These are phyloP conservation scores for Hydrolagus colliei DNA, from an alignment of 2,797 vertebrate genomes.

Conservation along the genomic window DNA sequence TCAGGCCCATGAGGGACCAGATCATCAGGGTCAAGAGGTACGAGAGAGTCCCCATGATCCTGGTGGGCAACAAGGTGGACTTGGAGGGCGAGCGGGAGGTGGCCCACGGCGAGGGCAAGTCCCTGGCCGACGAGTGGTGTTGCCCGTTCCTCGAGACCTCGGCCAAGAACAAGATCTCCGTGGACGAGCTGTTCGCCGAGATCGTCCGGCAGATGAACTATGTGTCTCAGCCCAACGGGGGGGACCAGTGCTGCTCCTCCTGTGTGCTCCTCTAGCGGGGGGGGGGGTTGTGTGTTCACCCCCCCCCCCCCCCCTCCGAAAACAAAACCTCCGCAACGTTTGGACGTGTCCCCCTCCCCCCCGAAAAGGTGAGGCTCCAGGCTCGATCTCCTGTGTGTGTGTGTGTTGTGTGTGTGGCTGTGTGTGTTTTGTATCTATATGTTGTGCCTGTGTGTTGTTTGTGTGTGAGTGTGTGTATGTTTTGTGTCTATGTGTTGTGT, in stretches of 20 bases:
- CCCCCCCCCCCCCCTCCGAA: neutral
- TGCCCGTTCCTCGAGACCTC: slow-evolving; percentile 98
- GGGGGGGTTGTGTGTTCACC: neutral
- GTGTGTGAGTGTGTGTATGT: too few species aligned
- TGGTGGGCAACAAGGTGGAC: slow-evolving; percentile 98
- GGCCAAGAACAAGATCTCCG: slow-evolving; percentile 98
- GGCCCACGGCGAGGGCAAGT: slow-evolving; percentile 57
- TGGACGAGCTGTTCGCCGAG: slow-evolving; percentile 97
- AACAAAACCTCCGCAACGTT: neutral
- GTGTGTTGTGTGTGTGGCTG: too few species aligned
- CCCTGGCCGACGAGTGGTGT: slow-evolving; percentile 86
- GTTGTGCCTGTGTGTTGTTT: too few species aligned
- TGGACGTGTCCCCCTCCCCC: neutral
- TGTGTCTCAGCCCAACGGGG: slow-evolving; percentile 94
- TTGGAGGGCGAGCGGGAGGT: slow-evolving; percentile 95
- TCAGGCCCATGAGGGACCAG: slow-evolving; percentile 92
- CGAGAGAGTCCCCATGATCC: slow-evolving; percentile 95
- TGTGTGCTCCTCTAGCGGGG: slow-evolving; percentile 58
- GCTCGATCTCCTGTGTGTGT: neutral
- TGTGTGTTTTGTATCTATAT: too few species aligned
- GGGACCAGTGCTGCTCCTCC: slow-evolving; percentile 94
- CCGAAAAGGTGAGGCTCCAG: neutral
- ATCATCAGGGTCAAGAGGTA: slow-evolving; percentile 97
- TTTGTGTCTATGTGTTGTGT: too few species aligned
- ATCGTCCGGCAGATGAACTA: slow-evolving; percentile 99